These are phyloP conservation scores for Poicephalus gulielmi DNA, from an alignment of 2,113 vertebrate species.

Conservation along the genomic window DNA sequence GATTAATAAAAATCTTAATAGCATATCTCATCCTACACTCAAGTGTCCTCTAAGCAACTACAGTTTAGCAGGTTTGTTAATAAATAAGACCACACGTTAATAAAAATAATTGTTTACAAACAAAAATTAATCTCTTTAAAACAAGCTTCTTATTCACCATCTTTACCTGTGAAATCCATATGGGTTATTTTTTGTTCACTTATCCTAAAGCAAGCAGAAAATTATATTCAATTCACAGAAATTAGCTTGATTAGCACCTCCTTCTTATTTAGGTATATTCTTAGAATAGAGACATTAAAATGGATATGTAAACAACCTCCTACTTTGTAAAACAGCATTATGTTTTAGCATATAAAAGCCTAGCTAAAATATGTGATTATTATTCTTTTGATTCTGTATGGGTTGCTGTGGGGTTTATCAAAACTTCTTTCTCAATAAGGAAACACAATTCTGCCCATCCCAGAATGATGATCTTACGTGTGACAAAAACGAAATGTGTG, in stretches of 20 bases:
- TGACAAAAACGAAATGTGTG: background rate
- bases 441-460: background rate
- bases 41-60: background rate
- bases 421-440: background rate
- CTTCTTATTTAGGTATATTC: background rate
- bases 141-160: background rate
- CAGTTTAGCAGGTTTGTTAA: background rate
- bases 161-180: background rate
- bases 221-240: background rate
- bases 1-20: background rate
- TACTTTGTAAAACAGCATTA: background rate
- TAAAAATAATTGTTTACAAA: constrained; percentile 32
- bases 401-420: background rate
- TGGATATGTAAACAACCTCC: background rate
- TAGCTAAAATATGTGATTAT: fast-evolving
- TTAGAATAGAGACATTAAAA: background rate
- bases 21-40: background rate
- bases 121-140: constrained; percentile 4
- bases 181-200: background rate
- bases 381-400: background rate
- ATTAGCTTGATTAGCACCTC: background rate
- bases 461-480: background rate
- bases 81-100: background rate
- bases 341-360: background rate
- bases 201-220: background rate